Evolutionary conservation across 2,113 vertebrate genomes (phyloP).

Genomic region (Chamaea fasciata): DNA sequence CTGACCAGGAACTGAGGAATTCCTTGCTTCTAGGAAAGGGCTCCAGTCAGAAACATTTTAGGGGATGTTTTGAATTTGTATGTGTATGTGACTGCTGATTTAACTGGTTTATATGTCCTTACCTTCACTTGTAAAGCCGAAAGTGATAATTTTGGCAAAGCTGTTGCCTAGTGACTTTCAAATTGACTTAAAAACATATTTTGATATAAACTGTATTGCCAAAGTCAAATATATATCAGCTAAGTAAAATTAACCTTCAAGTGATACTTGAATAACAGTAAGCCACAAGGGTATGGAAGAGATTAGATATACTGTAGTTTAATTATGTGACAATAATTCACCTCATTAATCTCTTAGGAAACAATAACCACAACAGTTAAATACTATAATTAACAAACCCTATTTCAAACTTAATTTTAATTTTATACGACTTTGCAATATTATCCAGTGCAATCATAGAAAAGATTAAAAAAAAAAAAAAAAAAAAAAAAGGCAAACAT

Average conservation of each 20-base stretch:
- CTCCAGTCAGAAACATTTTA: background rate
- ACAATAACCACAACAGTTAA: constrained; percentile 78
- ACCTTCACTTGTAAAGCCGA: background rate
- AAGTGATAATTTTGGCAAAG: constrained; percentile 32
- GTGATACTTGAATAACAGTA: constrained; percentile 66
- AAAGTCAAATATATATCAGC: constrained; percentile 69
- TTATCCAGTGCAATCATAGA: constrained; percentile 41
- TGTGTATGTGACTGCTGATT: background rate
- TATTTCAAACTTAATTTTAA: constrained; percentile 72
- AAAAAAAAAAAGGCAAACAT: background rate
- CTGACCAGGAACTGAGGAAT: background rate
- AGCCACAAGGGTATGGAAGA: constrained; percentile 68
- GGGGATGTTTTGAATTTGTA: background rate
- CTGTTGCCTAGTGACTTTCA: constrained; percentile 63
- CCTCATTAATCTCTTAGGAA: constrained; percentile 82
- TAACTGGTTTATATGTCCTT: background rate
- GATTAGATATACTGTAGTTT: constrained; percentile 73
- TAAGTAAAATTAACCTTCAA: constrained; percentile 80
- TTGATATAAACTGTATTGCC: constrained; percentile 61
- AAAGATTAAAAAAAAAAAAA: constrained; percentile 28
- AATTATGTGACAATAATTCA: constrained; percentile 80
- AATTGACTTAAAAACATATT: constrained; percentile 75
- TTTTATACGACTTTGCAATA: constrained; percentile 68
- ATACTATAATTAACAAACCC: constrained; percentile 75
- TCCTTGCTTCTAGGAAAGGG: background rate